phyloP scores from a whole-genome alignment of 2,113 vertebrate species.

The Carassius gibelio region DNA sequence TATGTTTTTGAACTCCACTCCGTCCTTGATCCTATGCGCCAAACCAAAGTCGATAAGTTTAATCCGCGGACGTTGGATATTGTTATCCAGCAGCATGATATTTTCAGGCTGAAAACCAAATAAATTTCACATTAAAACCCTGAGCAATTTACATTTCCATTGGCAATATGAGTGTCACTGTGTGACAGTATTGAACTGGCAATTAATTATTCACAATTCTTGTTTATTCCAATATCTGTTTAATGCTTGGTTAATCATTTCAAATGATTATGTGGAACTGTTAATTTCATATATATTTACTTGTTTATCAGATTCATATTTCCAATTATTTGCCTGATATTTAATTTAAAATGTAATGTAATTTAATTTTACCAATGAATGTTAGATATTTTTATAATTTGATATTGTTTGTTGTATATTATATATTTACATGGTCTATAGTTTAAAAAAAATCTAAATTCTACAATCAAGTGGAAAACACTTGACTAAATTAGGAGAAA shows the following conservation, averaged over 20 bases:
- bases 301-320: neutral
- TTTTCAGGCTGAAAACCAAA: conserved; percentile 91
- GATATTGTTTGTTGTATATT: neutral
- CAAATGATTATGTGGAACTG: neutral
- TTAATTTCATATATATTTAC: neutral
- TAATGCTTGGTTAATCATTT: neutral
- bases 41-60: conserved; percentile 97
- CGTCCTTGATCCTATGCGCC: conserved; percentile 92
- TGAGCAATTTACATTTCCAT: neutral
- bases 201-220: neutral
- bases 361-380: neutral
- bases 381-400: neutral
- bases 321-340: neutral
- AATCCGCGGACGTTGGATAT: conserved; percentile 84
- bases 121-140: conserved; percentile 42
- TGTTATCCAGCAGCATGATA: conserved; percentile 96
- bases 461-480: neutral
- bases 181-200: neutral
- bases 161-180: neutral
- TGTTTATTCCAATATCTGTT: neutral
- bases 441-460: neutral
- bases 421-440: neutral
- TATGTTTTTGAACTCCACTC: conserved; percentile 95
- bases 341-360: neutral
- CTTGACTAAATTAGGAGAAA: neutral